Evolutionary conservation across 2,888 invertebrate genomes (phyloP), one percentile per base, ranked within the genome.

Genomic region (Drosophila neotestacea): DNA sequence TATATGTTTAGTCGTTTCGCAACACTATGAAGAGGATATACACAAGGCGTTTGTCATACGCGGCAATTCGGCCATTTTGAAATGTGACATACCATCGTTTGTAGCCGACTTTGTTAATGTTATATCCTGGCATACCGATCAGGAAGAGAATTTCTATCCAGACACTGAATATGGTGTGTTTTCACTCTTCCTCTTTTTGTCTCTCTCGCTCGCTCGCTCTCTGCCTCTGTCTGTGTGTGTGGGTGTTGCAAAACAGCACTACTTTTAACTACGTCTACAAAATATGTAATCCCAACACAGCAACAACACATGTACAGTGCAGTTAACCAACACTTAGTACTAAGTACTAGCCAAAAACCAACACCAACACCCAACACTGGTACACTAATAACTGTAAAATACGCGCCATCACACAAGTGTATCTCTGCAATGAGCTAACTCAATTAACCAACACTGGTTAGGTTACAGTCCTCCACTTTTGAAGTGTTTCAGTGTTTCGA

Each of bases 61-160:
- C 83, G 97, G 97, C 85, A 97, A 97, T 93, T 95, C 97, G 88
- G 97, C 96, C 72, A 96, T 97, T 77, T 93, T 97, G 89, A 97
- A 97, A 93, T 97, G 97, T 93, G 96, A 96, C 88, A 96, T 97
- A 90, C 98, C 98, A 54, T 97, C 97, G 73, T 98, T 97, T 93
- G 97, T 98, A 72, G 96, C 97, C 71, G 98, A 98, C 93, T 98
- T 98, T 93, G 97, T 98, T 73, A 95, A 94, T 90, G 97, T 98
- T 80, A 94, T 96, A 59, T 96, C 96, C 52, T 97, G 97, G 97
- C 96, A 96, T 85, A 96, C 96, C 81, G 96, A 97, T 93, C 94
- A 92, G 80, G 86, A 92, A 74, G 92, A 93, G 87, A 91, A 78
- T 87, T 93, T 92, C 80, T 92, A 90, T 85, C 92, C 92, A 66